A percentile compares a stretch with the other conserved stretches of the same genome.
Conservation (phyloP, 2,888 invertebrate genomes). For the Osmoderma eremita region DNA sequence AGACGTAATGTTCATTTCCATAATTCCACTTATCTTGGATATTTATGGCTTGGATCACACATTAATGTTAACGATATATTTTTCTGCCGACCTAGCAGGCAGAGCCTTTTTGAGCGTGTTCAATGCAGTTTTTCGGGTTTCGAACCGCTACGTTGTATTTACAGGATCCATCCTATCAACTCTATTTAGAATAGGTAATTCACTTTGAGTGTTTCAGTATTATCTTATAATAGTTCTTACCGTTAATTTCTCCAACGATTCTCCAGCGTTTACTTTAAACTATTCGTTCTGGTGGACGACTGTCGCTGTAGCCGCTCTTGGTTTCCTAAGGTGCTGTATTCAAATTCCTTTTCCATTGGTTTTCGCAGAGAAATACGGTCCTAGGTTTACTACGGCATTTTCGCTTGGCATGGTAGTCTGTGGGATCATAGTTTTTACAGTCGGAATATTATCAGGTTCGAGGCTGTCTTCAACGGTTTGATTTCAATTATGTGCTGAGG, state of each 20-base stretch:
- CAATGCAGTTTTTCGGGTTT: constrained; percentile 70
- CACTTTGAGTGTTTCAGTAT: not conserved
- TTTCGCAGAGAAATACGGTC: constrained; percentile 74
- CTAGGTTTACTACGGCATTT: constrained; percentile 77
- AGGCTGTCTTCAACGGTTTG: constrained; percentile 59
- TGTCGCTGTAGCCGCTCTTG: constrained; percentile 70
- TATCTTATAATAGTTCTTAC: not conserved
- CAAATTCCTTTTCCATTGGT: constrained; percentile 76
- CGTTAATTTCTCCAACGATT: too few relatives aligned
- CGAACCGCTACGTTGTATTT: constrained; percentile 73
- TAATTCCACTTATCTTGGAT: constrained; percentile 73
- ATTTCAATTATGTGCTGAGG: constrained; percentile 50
- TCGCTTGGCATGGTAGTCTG: constrained; percentile 78
- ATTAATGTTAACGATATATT: constrained; percentile 74
- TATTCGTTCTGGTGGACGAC: constrained; percentile 70
- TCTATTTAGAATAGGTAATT: constrained; percentile 74
- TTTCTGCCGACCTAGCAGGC: constrained; percentile 74
- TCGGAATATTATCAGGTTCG: constrained; percentile 75
- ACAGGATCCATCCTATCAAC: constrained; percentile 73
- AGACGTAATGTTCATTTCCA: constrained; percentile 75
- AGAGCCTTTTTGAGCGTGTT: constrained; percentile 72
- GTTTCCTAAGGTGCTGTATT: constrained; percentile 75
- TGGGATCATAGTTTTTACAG: constrained; percentile 73
- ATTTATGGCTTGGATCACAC: constrained; percentile 73
- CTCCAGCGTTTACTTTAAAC: constrained; percentile 69